Evolutionary conservation across 1,140 invertebrate genomes (phyloP).

Genomic region (Euglossa dilemma): DNA sequence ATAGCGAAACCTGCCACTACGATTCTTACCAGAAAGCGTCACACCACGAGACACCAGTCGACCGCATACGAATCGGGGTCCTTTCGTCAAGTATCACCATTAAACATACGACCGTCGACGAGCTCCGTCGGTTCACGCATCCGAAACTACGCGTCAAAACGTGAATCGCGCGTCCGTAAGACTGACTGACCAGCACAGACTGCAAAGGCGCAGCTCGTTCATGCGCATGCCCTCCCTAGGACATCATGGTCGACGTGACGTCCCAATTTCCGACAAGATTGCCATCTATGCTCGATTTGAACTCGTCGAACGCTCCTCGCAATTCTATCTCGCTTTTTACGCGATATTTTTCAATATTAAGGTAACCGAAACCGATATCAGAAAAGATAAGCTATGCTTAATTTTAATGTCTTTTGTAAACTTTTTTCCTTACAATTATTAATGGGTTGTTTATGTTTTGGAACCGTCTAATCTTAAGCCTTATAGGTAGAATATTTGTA

Average conservation of each 20-base stretch:
- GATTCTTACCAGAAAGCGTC: constrained; percentile 37
- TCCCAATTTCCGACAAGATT: background rate
- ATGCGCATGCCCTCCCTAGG: background rate
- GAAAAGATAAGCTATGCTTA: no score
- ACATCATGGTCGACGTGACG: constrained; percentile 21
- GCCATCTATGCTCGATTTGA: background rate
- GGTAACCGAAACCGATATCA: background rate
- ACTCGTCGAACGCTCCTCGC: background rate
- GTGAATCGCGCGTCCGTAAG: constrained; percentile 64
- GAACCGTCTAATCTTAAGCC: no score
- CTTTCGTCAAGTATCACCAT: constrained; percentile 22
- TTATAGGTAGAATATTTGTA: no score
- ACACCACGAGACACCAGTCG: constrained; percentile 33
- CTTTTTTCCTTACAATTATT: no score
- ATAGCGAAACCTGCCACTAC: constrained; percentile 56
- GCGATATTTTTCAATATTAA: background rate
- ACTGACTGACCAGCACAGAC: constrained; percentile 51
- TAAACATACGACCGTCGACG: constrained; percentile 31
- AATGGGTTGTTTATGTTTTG: no score
- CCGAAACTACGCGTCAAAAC: constrained; percentile 48
- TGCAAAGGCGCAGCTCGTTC: constrained; percentile 46
- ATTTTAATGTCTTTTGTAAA: background rate
- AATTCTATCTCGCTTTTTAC: no score
- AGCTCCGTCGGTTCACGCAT: constrained; percentile 24
- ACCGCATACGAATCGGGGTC: constrained; percentile 18